phyloP scores from a whole-genome alignment of 1,140 invertebrate species.

The Anadara kagoshimensis region DNA sequence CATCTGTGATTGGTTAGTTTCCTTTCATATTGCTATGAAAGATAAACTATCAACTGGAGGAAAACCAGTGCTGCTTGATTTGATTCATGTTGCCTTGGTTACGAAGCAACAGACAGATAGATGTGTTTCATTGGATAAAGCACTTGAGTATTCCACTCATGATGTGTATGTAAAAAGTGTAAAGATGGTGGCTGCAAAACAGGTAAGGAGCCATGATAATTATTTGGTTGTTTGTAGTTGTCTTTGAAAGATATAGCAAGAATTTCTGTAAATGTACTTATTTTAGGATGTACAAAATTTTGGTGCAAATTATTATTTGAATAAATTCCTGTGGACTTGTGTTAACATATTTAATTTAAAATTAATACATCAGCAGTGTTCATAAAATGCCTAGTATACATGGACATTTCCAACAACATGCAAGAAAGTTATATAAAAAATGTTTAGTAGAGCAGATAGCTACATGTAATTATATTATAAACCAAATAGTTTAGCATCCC shows the following conservation, averaged over 20 bases:
- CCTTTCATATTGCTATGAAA: conserved; percentile 51
- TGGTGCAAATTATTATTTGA: not conserved
- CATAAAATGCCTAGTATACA: not conserved
- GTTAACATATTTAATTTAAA: not conserved
- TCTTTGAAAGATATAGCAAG: not conserved
- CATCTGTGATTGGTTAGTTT: conserved; percentile 60
- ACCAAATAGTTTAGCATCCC: no score
- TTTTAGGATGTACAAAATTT: not conserved
- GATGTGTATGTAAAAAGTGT: conserved; percentile 82
- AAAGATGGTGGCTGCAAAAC: conserved; percentile 40
- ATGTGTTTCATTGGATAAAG: conserved; percentile 76
- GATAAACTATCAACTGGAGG: conserved; percentile 59
- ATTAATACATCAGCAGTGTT: not conserved
- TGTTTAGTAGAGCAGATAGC: not conserved
- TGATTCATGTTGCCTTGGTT: conserved; percentile 80
- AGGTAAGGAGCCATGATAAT: conserved; percentile 38
- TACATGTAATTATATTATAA: not conserved
- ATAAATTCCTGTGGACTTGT: not conserved
- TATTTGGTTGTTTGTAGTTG: no score
- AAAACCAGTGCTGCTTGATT: conserved; percentile 67
- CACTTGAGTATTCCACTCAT: conserved; percentile 78
- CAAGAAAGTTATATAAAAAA: not conserved
- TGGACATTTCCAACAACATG: no score
- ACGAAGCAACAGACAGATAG: conserved; percentile 79
- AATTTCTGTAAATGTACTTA: not conserved